These are phyloP conservation scores for Nannobrachium achirus DNA, from an alignment of 2,113 vertebrate species.

Conservation along the genomic window DNA sequence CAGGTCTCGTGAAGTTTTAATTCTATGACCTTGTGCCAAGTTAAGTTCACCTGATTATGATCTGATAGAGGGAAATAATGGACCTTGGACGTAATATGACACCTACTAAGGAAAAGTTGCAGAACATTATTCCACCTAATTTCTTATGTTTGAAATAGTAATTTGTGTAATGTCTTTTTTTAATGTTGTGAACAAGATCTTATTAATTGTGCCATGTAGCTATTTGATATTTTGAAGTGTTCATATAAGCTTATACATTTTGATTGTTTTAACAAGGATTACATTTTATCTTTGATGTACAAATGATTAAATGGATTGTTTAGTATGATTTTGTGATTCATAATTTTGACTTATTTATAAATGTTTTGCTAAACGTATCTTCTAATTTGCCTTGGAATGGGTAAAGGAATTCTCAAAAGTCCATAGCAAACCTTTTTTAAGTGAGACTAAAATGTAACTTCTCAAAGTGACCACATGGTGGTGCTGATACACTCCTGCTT, in stretches of 20 bases:
- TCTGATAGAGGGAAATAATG: no score
- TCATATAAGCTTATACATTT: constrained; percentile 29
- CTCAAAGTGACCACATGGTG: constrained; percentile 39
- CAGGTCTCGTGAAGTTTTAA: background rate
- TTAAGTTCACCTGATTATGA: no score
- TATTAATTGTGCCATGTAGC: constrained; percentile 33
- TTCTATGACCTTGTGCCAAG: no score
- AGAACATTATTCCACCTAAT: background rate
- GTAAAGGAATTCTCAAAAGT: background rate
- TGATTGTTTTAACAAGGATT: constrained; percentile 32
- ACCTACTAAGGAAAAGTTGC: no score
- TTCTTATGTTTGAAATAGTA: background rate
- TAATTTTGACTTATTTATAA: no score
- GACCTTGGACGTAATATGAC: no score
- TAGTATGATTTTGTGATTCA: background rate
- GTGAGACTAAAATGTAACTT: constrained; percentile 5
- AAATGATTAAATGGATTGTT: constrained; percentile 43
- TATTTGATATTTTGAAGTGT: constrained; percentile 23
- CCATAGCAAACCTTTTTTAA: no score
- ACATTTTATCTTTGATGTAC: constrained; percentile 5
- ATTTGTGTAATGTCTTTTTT: constrained; percentile 1
- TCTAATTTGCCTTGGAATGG: background rate
- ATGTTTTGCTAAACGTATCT: no score
- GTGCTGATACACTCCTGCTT: constrained; percentile 22
- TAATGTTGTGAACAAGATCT: constrained; percentile 9